These are phyloP conservation scores for Aporrectodea caliginosa DNA, from an alignment of 1,140 invertebrate genomes.

Conservation along the genomic window DNA sequence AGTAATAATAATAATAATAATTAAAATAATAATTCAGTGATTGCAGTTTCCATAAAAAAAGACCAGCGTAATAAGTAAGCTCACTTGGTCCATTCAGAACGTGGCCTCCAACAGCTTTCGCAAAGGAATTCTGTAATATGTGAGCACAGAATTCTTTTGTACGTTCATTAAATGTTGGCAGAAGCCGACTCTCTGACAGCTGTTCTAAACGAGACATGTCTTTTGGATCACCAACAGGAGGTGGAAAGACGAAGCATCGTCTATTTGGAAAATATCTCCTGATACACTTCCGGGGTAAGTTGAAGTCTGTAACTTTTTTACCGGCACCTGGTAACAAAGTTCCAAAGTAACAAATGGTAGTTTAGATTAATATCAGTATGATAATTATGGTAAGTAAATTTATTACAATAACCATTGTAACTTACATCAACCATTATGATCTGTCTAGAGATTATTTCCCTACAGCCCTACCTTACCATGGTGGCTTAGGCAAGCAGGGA, in stretches of 20 bases:
- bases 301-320: neutral
- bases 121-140: neutral
- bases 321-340: constrained; percentile 4
- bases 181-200: neutral
- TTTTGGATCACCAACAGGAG: neutral
- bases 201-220: neutral
- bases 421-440: no score
- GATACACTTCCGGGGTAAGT: neutral
- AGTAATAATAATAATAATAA: no score
- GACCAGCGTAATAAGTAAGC: neutral
- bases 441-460: no score
- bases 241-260: neutral
- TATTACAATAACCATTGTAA: no score
- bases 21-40: no score
- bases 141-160: neutral
- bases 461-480: no score
- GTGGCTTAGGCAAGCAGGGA: no score
- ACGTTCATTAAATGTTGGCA: neutral
- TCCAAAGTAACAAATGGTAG: no score
- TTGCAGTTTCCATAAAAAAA: no score
- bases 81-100: neutral
- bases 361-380: no score
- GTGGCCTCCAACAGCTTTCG: neutral
- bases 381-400: no score
- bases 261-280: neutral